These are phyloP conservation scores for Engraulis encrasicolus DNA, from an alignment of 2,113 vertebrate species.

Conservation along the genomic window DNA sequence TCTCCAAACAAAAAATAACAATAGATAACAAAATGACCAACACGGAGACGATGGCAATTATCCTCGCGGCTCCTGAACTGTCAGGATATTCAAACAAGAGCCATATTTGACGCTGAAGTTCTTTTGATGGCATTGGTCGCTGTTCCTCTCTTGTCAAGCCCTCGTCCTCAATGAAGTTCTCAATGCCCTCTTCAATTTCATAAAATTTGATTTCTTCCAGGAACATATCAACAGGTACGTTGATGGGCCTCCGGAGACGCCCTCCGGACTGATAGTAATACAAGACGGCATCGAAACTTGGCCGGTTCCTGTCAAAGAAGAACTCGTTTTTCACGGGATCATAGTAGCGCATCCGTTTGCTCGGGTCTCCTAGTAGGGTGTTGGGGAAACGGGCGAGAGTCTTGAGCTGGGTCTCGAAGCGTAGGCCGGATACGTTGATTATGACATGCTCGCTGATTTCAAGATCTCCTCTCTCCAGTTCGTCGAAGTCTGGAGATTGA, in stretches of 20 bases:
- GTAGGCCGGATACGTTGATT: conserved; percentile 93
- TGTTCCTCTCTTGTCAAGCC: conserved; percentile 86
- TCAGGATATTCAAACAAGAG: conserved; percentile 89
- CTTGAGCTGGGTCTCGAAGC: conserved; percentile 91
- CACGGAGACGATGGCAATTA: conserved; percentile 87
- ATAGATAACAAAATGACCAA: conserved; percentile 89
- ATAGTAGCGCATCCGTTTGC: conserved; percentile 89
- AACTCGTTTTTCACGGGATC: conserved; percentile 91
- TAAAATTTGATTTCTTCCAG: conserved; percentile 92
- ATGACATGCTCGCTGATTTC: conserved; percentile 86
- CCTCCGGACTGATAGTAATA: conserved; percentile 95
- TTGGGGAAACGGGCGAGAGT: conserved; percentile 88
- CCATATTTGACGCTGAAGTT: conserved; percentile 87
- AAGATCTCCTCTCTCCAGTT: conserved; percentile 66
- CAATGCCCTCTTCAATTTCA: conserved; percentile 83
- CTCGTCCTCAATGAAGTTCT: conserved; percentile 86
- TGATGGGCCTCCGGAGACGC: conserved; percentile 84
- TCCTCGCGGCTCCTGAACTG: conserved; percentile 84
- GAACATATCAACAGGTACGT: conserved; percentile 92
- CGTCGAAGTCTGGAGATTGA: conserved; percentile 59
- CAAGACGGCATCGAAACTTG: conserved; percentile 92
- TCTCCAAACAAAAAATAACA: conserved; percentile 90
- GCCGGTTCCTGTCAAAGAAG: conserved; percentile 93
- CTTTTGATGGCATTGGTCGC: conserved; percentile 81
- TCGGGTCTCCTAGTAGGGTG: conserved; percentile 88